phyloP scores from a whole-genome alignment of 2,888 invertebrate genomes.

The Lasioglossum malachurum region DNA sequence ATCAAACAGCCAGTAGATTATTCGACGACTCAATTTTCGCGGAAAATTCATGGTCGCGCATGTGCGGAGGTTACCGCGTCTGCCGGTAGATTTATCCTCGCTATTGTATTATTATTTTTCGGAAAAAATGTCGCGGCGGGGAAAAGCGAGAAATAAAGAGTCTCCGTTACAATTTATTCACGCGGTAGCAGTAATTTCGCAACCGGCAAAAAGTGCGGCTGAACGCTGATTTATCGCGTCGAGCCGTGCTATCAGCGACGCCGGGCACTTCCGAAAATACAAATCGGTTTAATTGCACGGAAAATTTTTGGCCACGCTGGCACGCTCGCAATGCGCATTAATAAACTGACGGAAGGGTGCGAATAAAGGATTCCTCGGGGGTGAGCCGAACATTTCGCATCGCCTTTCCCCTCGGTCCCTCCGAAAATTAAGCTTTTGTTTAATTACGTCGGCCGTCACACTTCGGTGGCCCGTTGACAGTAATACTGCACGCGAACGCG shows the following conservation, averaged over 20 bases:
- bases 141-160: conserved; percentile 26
- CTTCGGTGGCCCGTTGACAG: conserved; percentile 49
- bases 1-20: not conserved
- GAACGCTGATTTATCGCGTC: conserved; percentile 46
- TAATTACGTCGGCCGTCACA: conserved; percentile 66
- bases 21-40: not conserved
- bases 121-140: not conserved
- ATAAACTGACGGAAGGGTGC: conserved; percentile 73
- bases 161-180: conserved; percentile 47
- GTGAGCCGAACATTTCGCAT: conserved; percentile 55
- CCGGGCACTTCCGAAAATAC: conserved; percentile 60
- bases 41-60: not conserved
- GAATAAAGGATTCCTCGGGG: conserved; percentile 61
- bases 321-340: conserved; percentile 74
- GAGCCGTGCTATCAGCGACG: conserved; percentile 40
- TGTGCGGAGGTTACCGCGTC: not conserved
- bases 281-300: conserved; percentile 79
- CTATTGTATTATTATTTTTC: conserved; percentile 22
- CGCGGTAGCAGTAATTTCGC: conserved; percentile 28
- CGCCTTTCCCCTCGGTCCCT: conserved; percentile 46
- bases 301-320: conserved; percentile 74
- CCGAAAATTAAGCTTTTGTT: conserved; percentile 71
- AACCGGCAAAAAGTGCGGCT: conserved; percentile 3
- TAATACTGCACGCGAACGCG: conserved; percentile 48
- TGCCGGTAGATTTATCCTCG: conserved; percentile 31